Evolutionary conservation across 2,888 invertebrate species (phyloP), one percentile per base, ranked within the genome.

Genomic region (Prosopocoilus inquinatus): DNA sequence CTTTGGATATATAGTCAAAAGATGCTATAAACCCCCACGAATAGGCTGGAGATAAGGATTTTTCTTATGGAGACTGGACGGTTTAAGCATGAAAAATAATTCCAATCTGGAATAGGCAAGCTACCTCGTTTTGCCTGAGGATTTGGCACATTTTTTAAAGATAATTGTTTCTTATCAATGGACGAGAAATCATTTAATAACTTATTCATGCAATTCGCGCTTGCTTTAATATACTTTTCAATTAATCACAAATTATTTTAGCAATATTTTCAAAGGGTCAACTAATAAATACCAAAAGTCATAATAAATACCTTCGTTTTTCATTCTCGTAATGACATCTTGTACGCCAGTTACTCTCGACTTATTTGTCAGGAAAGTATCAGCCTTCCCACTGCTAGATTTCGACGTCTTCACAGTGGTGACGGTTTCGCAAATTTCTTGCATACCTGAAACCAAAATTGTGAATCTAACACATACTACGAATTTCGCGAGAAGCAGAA

Each of bases 321-420:
- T 85, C 91, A 91, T 91, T 64, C 90, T 81, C 3, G 84, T 82
- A 51, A 91, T 79, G 11, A 90, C 88, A 70, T 91, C 91, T 70
- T 88, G 84, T 1, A 90, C 86, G 2, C 87, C 87, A 3, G 86
- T 83, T 49, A 90, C 88, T 69, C 86, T 86, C 11, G 84, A 82
- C 65, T 80, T 84, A 75, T 85, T 88, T 70, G 86, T 87, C 20
- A 91, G 80, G 75, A 91, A 91, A 9, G 89, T 88, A 55, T 82
- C 79, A 1, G 78, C 75, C 13, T 59, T 57, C 4, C 60, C 57
- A 2, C 60, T 52, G 49, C 58, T 60, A 5, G 63, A 55, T 36
- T 47, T 43, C 11, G 64, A 57, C 1, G 61, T 55, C 46, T 56
- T 61, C 2, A 59, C 52, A 1, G 59, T 61, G 9, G 47, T 53